phyloP scores from a whole-genome alignment of 2,113 vertebrate genomes.

The Telmatochromis sp. region DNA sequence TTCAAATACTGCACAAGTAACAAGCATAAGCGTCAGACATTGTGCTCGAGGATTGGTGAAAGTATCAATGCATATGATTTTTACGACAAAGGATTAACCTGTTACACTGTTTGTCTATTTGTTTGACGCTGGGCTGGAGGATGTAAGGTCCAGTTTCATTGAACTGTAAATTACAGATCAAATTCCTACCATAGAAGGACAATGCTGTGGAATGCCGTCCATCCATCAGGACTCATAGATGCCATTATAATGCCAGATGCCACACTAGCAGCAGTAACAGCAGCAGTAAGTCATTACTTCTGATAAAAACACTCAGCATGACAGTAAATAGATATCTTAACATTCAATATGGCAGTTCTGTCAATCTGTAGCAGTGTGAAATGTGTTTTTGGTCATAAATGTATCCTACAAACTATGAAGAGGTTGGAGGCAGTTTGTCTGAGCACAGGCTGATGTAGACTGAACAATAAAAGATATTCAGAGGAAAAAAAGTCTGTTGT shows the following conservation, averaged over 20 bases:
- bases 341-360: conserved; percentile 73
- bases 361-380: conserved; percentile 72
- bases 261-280: conserved; percentile 69
- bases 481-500: conserved; percentile 40
- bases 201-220: conserved; percentile 66
- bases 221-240: conserved; percentile 59
- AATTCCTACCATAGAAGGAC: conserved; percentile 53
- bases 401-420: conserved; percentile 68
- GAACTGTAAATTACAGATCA: conserved; percentile 56
- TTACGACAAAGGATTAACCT: conserved; percentile 49
- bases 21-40: conserved; percentile 53
- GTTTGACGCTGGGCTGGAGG: conserved; percentile 41
- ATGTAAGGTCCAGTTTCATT: conserved; percentile 38
- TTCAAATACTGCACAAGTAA: conserved; percentile 63
- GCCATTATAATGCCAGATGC: conserved; percentile 69
- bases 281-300: conserved; percentile 69
- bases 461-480: conserved; percentile 76
- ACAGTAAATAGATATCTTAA: conserved; percentile 75
- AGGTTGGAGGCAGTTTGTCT: conserved; percentile 58
- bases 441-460: conserved; percentile 65
- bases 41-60: conserved; percentile 57
- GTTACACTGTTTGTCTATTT: conserved; percentile 47
- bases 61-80: conserved; percentile 46
- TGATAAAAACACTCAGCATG: conserved; percentile 73
- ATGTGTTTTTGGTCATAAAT: conserved; percentile 75